phyloP scores from a whole-genome alignment of 2,888 invertebrate genomes.

The Gortyna flavago region DNA sequence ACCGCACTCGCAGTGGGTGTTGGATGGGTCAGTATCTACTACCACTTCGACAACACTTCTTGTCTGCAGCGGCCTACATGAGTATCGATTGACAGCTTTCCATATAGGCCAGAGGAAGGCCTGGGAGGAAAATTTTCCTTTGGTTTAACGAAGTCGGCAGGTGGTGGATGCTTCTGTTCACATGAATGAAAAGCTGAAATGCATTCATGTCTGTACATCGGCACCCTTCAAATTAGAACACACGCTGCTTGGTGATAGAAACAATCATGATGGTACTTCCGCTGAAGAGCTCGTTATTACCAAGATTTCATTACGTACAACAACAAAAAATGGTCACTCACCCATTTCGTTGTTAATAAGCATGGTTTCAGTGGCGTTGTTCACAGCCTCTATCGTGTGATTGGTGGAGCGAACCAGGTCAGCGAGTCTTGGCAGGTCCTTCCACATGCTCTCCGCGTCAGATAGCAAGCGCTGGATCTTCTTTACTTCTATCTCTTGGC shows the following conservation, averaged over 20 bases:
- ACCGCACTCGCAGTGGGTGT: neutral
- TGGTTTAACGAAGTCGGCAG: no score
- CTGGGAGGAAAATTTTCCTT: no score
- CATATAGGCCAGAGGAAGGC: no score
- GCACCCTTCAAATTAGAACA: neutral
- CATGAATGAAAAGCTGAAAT: neutral
- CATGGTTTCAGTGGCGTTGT: slow-evolving; percentile 88
- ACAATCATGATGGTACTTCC: neutral
- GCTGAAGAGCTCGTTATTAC: neutral
- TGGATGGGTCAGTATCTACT: neutral
- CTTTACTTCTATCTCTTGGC: slow-evolving; percentile 84
- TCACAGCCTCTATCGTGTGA: slow-evolving; percentile 90
- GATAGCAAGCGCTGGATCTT: slow-evolving; percentile 82
- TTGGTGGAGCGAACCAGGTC: slow-evolving; percentile 91
- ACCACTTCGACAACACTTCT: no score
- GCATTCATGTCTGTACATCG: neutral
- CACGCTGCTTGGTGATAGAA: neutral
- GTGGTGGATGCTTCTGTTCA: no score
- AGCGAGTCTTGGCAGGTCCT: slow-evolving; percentile 85
- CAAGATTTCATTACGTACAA: neutral
- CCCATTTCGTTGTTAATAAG: slow-evolving; percentile 84
- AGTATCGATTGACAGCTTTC: no score
- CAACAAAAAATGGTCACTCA: slow-evolving; percentile 68
- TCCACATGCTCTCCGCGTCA: slow-evolving; percentile 87
- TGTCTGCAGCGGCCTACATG: no score